Evolutionary conservation across 1,140 invertebrate species (phyloP).

Genomic region (Cydia strobilella): DNA sequence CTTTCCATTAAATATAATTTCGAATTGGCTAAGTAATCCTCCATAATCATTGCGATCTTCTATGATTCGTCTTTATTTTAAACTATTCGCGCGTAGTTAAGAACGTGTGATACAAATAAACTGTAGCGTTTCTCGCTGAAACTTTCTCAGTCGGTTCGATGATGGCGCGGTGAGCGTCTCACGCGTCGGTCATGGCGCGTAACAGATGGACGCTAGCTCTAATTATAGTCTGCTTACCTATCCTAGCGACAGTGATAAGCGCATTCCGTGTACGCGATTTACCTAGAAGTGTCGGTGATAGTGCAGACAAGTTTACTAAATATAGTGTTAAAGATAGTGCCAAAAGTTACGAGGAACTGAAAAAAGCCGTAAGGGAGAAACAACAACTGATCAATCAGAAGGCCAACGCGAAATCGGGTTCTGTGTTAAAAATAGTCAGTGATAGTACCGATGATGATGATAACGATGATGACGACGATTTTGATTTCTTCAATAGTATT

Average conservation of each 20-base stretch:
- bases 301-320: slow-evolving; percentile 59
- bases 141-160: slow-evolving; percentile 62
- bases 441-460: slow-evolving; percentile 43
- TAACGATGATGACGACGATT: slow-evolving; percentile 39
- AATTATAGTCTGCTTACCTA: slow-evolving; percentile 69
- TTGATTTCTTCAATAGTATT: slow-evolving; percentile 39
- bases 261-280: slow-evolving; percentile 76
- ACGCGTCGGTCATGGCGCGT: slow-evolving; percentile 70
- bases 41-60: slow-evolving; percentile 46
- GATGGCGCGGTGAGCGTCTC: slow-evolving; percentile 72
- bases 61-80: slow-evolving; percentile 63
- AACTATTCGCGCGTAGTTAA: slow-evolving; percentile 38
- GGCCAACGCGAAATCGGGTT: slow-evolving; percentile 38
- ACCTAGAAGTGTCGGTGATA: slow-evolving; percentile 58
- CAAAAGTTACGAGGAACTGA: slow-evolving; percentile 58
- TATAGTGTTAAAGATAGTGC: slow-evolving; percentile 69
- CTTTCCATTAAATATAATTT: slow-evolving; percentile 55
- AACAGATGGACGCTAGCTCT: slow-evolving; percentile 70
- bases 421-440: slow-evolving; percentile 40
- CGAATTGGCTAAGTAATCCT: slow-evolving; percentile 41
- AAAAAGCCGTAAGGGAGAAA: slow-evolving; percentile 57
- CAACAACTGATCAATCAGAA: slow-evolving; percentile 44
- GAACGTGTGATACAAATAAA: slow-evolving; percentile 65
- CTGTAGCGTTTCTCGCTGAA: slow-evolving; percentile 51
- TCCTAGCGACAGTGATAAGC: slow-evolving; percentile 74